A percentile compares a stretch with the other conserved stretches of the same genome.
Evolutionary conservation across 2,888 invertebrate species (phyloP).

Genomic region (Notocelia uddmanniana): DNA sequence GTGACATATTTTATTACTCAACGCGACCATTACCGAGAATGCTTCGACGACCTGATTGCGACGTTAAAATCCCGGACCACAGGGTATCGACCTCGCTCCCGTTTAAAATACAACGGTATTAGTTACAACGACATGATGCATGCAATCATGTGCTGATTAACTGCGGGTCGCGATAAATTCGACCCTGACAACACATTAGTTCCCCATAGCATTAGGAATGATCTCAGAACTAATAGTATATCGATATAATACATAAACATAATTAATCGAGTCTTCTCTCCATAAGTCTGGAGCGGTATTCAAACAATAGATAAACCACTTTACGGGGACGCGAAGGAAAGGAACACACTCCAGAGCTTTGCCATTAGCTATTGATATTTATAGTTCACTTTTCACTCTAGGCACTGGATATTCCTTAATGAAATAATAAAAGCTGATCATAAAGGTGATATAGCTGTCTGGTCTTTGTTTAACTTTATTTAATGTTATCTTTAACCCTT

Average conservation of each 20-base stretch:
- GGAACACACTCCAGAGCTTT: constrained; percentile 49
- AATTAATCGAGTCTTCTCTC: constrained; percentile 30
- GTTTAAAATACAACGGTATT: constrained; percentile 29
- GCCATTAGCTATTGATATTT: constrained; percentile 46
- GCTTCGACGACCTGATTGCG: constrained; percentile 38
- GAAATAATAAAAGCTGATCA: constrained; percentile 16
- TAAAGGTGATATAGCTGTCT: neutral
- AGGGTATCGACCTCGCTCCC: constrained; percentile 46
- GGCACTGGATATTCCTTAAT: constrained; percentile 3
- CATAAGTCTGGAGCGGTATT: constrained; percentile 37
- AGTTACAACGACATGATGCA: constrained; percentile 32
- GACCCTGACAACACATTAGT: constrained; percentile 35
- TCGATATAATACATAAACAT: no score
- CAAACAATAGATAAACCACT: constrained; percentile 46
- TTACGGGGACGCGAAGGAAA: constrained; percentile 39
- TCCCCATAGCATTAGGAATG: constrained; percentile 13
- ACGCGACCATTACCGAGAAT: constrained; percentile 12
- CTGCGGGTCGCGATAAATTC: constrained; percentile 27
- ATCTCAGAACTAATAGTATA: constrained; percentile 24
- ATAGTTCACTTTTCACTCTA: constrained; percentile 27
- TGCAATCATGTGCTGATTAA: constrained; percentile 36
- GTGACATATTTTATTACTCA: constrained; percentile 19
- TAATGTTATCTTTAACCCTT: neutral
- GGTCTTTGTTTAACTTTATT: neutral
- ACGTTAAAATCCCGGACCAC: constrained; percentile 42